Evolutionary conservation across 2,113 vertebrate species (phyloP), one percentile per base, ranked within the genome.

Genomic region (Nycticebus coucang): DNA sequence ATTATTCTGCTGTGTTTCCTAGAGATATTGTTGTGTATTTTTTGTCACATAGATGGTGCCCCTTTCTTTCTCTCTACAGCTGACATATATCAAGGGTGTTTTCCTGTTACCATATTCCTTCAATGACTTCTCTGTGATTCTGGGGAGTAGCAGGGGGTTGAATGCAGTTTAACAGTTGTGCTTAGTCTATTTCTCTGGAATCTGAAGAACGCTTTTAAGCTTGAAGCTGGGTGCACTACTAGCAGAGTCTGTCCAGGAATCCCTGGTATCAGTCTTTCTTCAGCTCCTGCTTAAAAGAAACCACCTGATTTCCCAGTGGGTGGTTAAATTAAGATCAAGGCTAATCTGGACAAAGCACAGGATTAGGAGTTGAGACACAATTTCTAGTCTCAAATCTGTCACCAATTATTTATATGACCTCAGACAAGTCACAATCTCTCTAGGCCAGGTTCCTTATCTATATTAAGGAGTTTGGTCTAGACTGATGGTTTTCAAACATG

Each of bases 321-420:
- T 66, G 13, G 33, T 55, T 90, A 24, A 28, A 88, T 91, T 95
- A 81, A 89, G 79, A 91, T 71, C n/a, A n/a, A 86, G 53, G n/a
- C 50, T 89, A 82, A 68, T 83, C 62, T 53, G 30, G 66, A 68
- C 57, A 79, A 81, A 90, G 7, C 55, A 28, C 4, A 62, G 57
- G 28, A 74, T 62, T 79, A 85, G 55, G 28, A n/a, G 14, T 21
- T 82, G 50, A 91, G 57, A 89, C 26, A 35, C 82, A 17, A 71
- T 41, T 89, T 87, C 37, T 87, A 75, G 33, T 22, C 50, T 60
- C 55, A 71, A 14, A 14, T 85, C 24, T 74, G 35, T 86, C 14
- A 64, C 24, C 21, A 91, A 79, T 87, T 85, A 71, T 57, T 91
- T 45, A 45, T 85, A 7, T 82, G 37, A 92, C 26, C 10, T n/a